These are phyloP conservation scores for Conus canariensis DNA, from an alignment of 2,888 invertebrate genomes.

Conservation along the genomic window DNA sequence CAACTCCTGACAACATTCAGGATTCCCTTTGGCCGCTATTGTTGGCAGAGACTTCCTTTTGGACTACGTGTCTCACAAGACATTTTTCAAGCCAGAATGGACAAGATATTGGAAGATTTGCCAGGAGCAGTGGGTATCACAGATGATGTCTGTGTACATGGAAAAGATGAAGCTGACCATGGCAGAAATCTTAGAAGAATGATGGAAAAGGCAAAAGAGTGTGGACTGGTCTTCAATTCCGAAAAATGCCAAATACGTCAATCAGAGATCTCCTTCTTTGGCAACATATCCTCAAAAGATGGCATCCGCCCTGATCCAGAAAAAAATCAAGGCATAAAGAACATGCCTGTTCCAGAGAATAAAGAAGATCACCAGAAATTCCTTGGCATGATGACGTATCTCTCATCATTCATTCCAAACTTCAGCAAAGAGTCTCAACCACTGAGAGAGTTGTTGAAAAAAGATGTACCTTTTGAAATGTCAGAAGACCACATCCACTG, in stretches of 20 bases:
- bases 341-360: conserved; percentile 45
- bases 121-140: conserved; percentile 44
- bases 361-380: conserved; percentile 49
- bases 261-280: conserved; percentile 18
- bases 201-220: conserved; percentile 39
- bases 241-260: conserved; percentile 27
- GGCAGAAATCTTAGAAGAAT: conserved; percentile 42
- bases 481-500: conserved; percentile 49
- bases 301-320: conserved; percentile 17
- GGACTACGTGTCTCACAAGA: conserved; percentile 47
- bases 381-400: conserved; percentile 48
- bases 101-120: conserved; percentile 45
- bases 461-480: conserved; percentile 40
- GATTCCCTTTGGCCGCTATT: conserved; percentile 51
- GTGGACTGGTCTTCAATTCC: conserved; percentile 50
- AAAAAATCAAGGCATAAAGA: conserved; percentile 44
- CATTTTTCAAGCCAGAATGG: conserved; percentile 52
- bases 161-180: conserved; percentile 41
- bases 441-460: conserved; percentile 47
- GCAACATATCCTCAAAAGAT: conserved; percentile 19
- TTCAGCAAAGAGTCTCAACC: conserved; percentile 32
- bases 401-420: conserved; percentile 44
- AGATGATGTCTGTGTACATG: conserved; percentile 45
- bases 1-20: conserved; percentile 52
- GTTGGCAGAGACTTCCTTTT: conserved; percentile 49